Conservation (phyloP, 2,888 invertebrate genomes). For the Tachina grossa region DNA sequence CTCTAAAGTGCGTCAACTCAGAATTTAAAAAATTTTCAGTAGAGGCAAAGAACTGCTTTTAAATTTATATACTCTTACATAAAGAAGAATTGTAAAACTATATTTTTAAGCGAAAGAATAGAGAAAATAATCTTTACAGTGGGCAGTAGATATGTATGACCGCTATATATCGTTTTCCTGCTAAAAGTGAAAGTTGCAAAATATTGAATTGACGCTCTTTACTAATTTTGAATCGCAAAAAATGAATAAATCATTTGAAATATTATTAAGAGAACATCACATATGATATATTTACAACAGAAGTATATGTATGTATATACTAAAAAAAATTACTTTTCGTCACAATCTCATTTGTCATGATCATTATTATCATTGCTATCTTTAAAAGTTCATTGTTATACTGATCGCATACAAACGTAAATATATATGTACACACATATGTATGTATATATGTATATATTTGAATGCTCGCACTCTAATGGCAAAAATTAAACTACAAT, state of each 20-base stretch:
- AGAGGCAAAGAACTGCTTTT: too few species aligned
- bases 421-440: not conserved
- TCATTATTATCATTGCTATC: conserved; percentile 34
- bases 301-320: not conserved
- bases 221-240: too few species aligned
- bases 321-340: conserved; percentile 1
- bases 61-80: too few species aligned
- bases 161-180: not conserved
- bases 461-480: not conserved
- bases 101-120: too few species aligned
- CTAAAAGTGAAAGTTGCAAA: not conserved
- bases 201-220: too few species aligned
- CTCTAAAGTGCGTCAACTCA: too few species aligned
- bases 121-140: too few species aligned
- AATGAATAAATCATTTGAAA: not conserved
- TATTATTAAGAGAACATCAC: not conserved
- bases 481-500: conserved; percentile 38
- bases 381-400: conserved; percentile 56
- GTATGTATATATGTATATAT: not conserved
- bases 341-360: conserved; percentile 28
- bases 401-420: conserved; percentile 18
- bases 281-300: conserved; percentile 9
- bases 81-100: too few species aligned
- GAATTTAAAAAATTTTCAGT: too few species aligned
- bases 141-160: too few species aligned